These are phyloP conservation scores for Diachasmimorpha longicaudata DNA, from an alignment of 1,140 invertebrate species.

Conservation along the genomic window DNA sequence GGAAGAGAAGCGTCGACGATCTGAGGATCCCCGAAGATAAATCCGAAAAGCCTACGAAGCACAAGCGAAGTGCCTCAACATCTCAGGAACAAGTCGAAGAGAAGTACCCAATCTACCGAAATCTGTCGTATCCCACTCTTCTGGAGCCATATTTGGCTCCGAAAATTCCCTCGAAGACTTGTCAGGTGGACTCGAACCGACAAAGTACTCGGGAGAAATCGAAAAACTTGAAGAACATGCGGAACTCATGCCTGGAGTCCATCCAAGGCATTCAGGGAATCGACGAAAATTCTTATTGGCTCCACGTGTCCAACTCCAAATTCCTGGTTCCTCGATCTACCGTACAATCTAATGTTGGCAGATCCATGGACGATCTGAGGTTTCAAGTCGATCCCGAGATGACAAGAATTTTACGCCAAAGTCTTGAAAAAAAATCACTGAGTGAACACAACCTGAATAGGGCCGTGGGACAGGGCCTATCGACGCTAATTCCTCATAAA, in stretches of 20 bases:
- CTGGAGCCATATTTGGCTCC: no score
- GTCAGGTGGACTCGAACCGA: no score
- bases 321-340: constrained; percentile 51
- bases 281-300: constrained; percentile 38
- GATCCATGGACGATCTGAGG: constrained; percentile 45
- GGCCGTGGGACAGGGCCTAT: not conserved
- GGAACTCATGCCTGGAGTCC: constrained; percentile 34
- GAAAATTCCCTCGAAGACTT: no score
- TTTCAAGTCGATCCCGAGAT: constrained; percentile 51
- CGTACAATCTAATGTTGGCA: constrained; percentile 37
- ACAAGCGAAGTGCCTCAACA: no score
- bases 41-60: no score
- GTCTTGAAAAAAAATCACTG: constrained; percentile 30
- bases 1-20: no score
- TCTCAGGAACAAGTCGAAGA: not conserved
- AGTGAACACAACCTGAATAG: constrained; percentile 8
- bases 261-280: constrained; percentile 42
- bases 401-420: constrained; percentile 42
- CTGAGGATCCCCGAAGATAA: no score
- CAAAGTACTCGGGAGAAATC: not conserved
- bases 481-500: not conserved
- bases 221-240: constrained; percentile 1
- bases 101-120: not conserved
- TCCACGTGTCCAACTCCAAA: constrained; percentile 47
- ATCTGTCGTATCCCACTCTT: not conserved